phyloP scores from a whole-genome alignment of 2,888 invertebrate species.

The Microplitis deprimator region DNA sequence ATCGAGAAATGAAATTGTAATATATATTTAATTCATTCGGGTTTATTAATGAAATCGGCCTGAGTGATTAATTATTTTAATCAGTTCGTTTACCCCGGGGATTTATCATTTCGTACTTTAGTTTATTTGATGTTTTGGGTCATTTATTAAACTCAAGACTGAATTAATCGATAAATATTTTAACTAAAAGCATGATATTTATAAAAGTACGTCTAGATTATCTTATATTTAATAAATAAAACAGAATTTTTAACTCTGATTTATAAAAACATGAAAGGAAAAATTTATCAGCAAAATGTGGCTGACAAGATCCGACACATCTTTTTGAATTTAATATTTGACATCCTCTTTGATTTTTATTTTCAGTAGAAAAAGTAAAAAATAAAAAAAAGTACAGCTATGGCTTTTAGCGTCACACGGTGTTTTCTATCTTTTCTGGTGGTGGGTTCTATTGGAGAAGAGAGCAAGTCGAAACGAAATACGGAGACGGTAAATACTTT shows the following conservation, averaged over 20 bases:
- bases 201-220: too few relatives aligned
- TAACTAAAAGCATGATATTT: neutral
- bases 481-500: constrained; percentile 42
- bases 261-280: neutral
- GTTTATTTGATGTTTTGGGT: too few relatives aligned
- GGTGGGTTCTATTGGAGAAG: neutral
- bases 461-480: constrained; percentile 34
- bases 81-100: too few relatives aligned
- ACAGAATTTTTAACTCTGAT: neutral
- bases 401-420: constrained; percentile 15
- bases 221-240: too few relatives aligned
- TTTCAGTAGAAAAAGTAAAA: neutral
- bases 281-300: neutral
- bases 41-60: neutral
- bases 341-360: neutral
- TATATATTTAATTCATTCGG: neutral
- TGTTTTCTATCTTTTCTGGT: constrained; percentile 5
- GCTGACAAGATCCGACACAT: neutral
- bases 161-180: neutral
- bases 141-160: neutral
- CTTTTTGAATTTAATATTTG: neutral
- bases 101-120: too few relatives aligned
- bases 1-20: neutral
- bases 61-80: neutral
- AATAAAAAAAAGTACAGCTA: neutral